Evolutionary conservation across 2,113 vertebrate genomes (phyloP).

Genomic region (Meriones unguiculatus): DNA sequence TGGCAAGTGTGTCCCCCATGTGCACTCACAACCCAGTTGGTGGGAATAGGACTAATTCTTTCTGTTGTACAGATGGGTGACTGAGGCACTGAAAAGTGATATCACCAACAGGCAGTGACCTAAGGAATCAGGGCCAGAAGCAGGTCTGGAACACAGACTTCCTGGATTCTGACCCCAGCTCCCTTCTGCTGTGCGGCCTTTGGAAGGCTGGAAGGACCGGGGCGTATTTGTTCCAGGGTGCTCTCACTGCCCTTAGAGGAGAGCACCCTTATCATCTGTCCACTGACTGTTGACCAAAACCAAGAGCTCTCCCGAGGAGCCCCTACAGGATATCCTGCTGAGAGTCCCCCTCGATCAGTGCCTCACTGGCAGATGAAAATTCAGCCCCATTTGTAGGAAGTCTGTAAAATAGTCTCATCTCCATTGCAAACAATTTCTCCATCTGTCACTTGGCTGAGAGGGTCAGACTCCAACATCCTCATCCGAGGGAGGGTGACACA

Average conservation of each 20-base stretch:
- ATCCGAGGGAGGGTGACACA: not conserved
- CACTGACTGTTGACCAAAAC: slow-evolving; percentile 71
- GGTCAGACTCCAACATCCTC: slow-evolving; percentile 56
- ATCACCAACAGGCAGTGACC: slow-evolving; percentile 72
- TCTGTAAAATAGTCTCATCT: slow-evolving; percentile 80
- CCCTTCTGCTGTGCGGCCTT: slow-evolving; percentile 59
- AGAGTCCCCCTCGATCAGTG: slow-evolving; percentile 56
- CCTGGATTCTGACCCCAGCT: slow-evolving; percentile 71
- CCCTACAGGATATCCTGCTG: slow-evolving; percentile 75
- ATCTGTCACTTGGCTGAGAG: slow-evolving; percentile 79
- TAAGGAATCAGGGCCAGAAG: slow-evolving; percentile 65
- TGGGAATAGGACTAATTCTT: not conserved
- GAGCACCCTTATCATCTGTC: slow-evolving; percentile 64
- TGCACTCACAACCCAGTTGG: not conserved
- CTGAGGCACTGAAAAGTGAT: slow-evolving; percentile 39
- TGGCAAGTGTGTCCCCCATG: not conserved
- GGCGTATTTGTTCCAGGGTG: not conserved
- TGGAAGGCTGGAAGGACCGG: slow-evolving; percentile 37
- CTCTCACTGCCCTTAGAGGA: slow-evolving; percentile 56
- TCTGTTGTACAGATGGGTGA: slow-evolving; percentile 67
- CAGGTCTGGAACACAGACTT: slow-evolving; percentile 73
- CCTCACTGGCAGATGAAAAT: slow-evolving; percentile 74
- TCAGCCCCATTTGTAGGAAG: slow-evolving; percentile 77
- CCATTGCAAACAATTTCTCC: slow-evolving; percentile 79
- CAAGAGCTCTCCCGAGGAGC: slow-evolving; percentile 66